phyloP scores from a whole-genome alignment of 2,797 vertebrate genomes.

The Gymnodraco acuticeps region DNA sequence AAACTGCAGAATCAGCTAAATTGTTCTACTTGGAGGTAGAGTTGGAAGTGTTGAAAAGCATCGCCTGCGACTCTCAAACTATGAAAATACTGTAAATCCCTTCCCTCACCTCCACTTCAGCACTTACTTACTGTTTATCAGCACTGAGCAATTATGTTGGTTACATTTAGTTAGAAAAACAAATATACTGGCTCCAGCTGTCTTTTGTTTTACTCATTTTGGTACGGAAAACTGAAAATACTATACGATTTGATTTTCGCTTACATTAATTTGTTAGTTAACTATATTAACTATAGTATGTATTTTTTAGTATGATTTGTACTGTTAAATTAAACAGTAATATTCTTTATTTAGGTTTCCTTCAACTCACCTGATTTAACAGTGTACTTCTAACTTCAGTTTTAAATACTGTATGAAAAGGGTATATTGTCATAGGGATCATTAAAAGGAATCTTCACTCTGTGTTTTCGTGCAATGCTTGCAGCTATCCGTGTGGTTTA shows the following conservation, averaged over 20 bases:
- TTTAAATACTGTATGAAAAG: slow-evolving; percentile 1
- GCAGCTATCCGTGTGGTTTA: slow-evolving; percentile 24
- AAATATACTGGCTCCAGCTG: slow-evolving; percentile 16
- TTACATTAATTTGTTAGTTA: too few relatives aligned
- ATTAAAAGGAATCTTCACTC: neutral
- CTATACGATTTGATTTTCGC: neutral
- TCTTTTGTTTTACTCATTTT: slow-evolving; percentile 16
- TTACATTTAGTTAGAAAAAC: slow-evolving; percentile 8
- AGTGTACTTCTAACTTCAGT: neutral
- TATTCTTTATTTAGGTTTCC: neutral
- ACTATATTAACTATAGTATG: too few relatives aligned
- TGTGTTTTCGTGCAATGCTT: slow-evolving; percentile 18
- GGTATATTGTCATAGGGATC: neutral
- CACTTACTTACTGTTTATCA: slow-evolving; percentile 42
- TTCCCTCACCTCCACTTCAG: slow-evolving; percentile 54
- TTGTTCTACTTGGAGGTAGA: slow-evolving; percentile 70
- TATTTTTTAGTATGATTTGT: neutral
- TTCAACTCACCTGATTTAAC: neutral
- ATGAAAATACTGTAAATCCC: slow-evolving; percentile 72
- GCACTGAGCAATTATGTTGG: slow-evolving; percentile 26
- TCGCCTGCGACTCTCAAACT: slow-evolving; percentile 62
- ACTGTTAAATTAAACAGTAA: neutral
- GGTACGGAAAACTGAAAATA: neutral
- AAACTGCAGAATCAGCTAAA: slow-evolving; percentile 74
- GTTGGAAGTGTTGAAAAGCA: slow-evolving; percentile 69